A percentile compares a stretch with the other conserved stretches of the same genome.
Conservation (phyloP, 2,113 vertebrate genomes). For the Zosterops pallidus region DNA sequence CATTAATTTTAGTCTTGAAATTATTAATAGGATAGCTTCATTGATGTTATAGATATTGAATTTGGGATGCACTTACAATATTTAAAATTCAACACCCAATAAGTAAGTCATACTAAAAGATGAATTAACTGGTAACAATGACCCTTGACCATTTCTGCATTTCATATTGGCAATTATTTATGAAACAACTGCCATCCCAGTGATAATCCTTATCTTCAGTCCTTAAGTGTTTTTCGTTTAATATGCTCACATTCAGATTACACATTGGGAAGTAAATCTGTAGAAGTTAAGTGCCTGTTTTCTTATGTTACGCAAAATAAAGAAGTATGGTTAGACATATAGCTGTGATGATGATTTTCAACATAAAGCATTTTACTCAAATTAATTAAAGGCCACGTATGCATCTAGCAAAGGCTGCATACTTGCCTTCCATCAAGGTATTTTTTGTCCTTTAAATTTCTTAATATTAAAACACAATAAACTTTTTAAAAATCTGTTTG, state of each 20-base stretch:
- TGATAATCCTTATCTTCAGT: not conserved
- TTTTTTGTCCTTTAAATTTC: not conserved
- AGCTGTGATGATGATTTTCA: not conserved
- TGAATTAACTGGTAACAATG: not conserved
- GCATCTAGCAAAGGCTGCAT: not conserved
- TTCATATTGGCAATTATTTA: not conserved
- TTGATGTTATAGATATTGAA: not conserved
- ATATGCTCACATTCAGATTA: not conserved
- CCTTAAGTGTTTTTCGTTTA: not conserved
- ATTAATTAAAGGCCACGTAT: not conserved
- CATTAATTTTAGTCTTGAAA: not conserved
- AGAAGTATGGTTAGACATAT: not conserved
- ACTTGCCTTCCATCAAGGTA: not conserved
- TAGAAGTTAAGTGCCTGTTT: not conserved
- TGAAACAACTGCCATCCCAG: not conserved
- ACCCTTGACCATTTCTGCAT: not conserved
- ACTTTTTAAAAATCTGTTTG: not conserved
- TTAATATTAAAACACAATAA: not conserved
- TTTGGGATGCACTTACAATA: not conserved
- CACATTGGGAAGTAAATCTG: not conserved
- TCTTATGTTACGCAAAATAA: not conserved
- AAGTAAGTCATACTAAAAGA: not conserved
- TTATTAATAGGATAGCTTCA: not conserved
- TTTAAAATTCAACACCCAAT: not conserved
- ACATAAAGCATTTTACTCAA: conserved; percentile 1